A percentile compares a stretch with the other conserved stretches of the same genome.
Conservation (phyloP, 2,888 invertebrate species). For the Mimas tiliae region DNA sequence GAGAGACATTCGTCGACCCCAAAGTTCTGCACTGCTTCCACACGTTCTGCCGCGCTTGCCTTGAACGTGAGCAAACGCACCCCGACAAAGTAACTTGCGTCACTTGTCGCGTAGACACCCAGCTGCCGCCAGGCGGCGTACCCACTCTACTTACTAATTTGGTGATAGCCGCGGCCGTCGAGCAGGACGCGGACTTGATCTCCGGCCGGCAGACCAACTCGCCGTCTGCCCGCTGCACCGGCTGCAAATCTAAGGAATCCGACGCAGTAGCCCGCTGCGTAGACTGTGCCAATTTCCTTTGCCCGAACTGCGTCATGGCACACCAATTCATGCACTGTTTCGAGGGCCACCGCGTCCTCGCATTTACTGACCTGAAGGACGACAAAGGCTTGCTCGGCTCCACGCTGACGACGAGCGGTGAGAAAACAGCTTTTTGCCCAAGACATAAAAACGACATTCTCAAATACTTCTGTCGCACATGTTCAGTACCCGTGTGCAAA, state of each 20-base stretch:
- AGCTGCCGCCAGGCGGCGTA: conserved; percentile 84
- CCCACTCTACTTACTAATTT: conserved; percentile 88
- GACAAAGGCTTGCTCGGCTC: conserved; percentile 83
- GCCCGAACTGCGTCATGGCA: conserved; percentile 98
- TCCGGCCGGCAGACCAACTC: conserved; percentile 75
- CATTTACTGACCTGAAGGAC: conserved; percentile 87
- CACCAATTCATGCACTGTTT: conserved; percentile 99
- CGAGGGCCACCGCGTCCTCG: conserved; percentile 96
- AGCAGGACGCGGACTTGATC: conserved; percentile 81
- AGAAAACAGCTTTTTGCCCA: conserved; percentile 90
- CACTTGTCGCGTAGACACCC: conserved; percentile 84
- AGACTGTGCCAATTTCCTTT: conserved; percentile 98
- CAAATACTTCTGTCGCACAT: conserved; percentile 97
- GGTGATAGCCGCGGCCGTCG: conserved; percentile 82
- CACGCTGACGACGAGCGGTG: conserved; percentile 83
- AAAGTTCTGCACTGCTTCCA: conserved; percentile 93
- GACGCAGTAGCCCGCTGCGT: conserved; percentile 98
- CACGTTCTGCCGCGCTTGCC: conserved; percentile 92
- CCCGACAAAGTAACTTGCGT: conserved; percentile 91
- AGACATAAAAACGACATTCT: conserved; percentile 96
- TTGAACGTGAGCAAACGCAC: conserved; percentile 89
- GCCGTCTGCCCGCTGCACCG: conserved; percentile 91
- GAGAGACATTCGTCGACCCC: conserved; percentile 89
- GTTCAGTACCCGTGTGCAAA: conserved; percentile 96
- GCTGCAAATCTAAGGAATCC: conserved; percentile 97